Conservation (phyloP, 53 echinoderm and acorn worm species). For the Apostichopus leukothele region DNA sequence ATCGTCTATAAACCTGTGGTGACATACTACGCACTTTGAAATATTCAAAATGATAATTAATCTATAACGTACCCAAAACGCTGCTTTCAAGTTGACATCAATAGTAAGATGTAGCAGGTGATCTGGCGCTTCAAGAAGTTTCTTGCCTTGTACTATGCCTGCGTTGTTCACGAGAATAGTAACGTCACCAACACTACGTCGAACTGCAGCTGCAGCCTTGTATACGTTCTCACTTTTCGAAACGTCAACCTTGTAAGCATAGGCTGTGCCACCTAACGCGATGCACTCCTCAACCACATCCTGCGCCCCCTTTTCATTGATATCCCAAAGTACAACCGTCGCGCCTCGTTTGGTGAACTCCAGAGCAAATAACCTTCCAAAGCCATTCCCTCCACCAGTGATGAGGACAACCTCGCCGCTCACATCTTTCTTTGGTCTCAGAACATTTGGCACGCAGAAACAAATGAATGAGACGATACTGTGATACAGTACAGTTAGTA, state of each 20-base stretch:
- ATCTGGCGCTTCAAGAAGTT: constrained; percentile 74
- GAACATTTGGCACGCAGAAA: neutral
- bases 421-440: constrained; percentile 68
- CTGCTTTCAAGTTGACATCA: constrained; percentile 78
- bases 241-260: constrained; percentile 76
- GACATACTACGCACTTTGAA: no score
- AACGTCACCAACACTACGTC: constrained; percentile 75
- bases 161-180: constrained; percentile 86
- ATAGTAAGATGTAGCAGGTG: constrained; percentile 73
- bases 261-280: constrained; percentile 70
- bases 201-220: constrained; percentile 64
- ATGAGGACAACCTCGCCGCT: constrained; percentile 79
- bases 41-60: no score
- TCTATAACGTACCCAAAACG: constrained; percentile 70
- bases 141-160: constrained; percentile 71
- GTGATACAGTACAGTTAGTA: neutral
- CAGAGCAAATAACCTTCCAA: constrained; percentile 71
- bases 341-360: constrained; percentile 67
- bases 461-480: neutral
- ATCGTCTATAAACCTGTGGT: no score
- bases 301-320: constrained; percentile 60
- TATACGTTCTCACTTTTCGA: constrained; percentile 78
- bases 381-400: constrained; percentile 79
- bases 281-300: constrained; percentile 61
- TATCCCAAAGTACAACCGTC: constrained; percentile 76